These are phyloP conservation scores for Vandiemenella viatica DNA, from an alignment of 2,888 invertebrate species.

Conservation along the genomic window DNA sequence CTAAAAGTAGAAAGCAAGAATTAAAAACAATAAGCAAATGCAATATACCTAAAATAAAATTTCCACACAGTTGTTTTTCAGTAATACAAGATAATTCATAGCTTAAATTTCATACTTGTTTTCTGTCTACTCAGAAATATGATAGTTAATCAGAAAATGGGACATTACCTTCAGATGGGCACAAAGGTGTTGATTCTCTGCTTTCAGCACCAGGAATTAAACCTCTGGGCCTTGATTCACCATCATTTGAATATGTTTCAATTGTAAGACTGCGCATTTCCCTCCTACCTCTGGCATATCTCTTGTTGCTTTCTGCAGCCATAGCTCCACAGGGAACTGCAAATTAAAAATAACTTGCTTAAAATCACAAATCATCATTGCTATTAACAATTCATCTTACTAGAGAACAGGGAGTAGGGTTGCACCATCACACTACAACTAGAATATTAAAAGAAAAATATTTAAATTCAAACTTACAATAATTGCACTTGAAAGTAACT, in stretches of 20 bases:
- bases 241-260: constrained; percentile 56
- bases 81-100: too few relatives aligned
- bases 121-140: neutral
- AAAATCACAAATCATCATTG: too few relatives aligned
- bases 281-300: constrained; percentile 45
- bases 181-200: neutral
- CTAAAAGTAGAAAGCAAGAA: neutral
- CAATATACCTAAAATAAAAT: neutral
- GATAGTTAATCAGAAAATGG: too few relatives aligned
- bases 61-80: too few relatives aligned
- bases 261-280: constrained; percentile 56
- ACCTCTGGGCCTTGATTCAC: constrained; percentile 27
- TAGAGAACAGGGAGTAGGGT: too few relatives aligned
- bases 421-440: too few relatives aligned
- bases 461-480: too few relatives aligned
- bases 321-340: constrained; percentile 21
- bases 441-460: too few relatives aligned
- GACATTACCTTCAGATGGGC: neutral
- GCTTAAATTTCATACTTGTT: neutral
- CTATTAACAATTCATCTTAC: too few relatives aligned
- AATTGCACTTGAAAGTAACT: too few relatives aligned
- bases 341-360: too few relatives aligned
- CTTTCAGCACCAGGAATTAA: constrained; percentile 7
- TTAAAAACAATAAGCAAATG: neutral
- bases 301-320: constrained; percentile 29